phyloP scores from a whole-genome alignment of 1,140 invertebrate species.

The Drosophila sproati region DNA sequence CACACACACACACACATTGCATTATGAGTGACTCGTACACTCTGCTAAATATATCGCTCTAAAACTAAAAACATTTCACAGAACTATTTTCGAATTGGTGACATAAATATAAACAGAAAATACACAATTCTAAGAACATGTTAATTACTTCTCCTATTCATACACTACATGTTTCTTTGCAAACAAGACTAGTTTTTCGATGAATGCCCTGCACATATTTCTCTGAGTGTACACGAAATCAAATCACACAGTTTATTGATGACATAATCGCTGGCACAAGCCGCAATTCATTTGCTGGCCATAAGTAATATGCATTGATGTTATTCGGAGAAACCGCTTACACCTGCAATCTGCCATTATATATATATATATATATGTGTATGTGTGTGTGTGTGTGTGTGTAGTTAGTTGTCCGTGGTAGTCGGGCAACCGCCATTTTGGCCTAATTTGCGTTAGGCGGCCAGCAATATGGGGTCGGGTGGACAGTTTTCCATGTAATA shows the following conservation, averaged over 20 bases:
- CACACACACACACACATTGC: background rate
- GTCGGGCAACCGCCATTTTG: constrained; percentile 17
- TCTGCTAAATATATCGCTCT: background rate
- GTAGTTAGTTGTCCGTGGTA: too few relatives aligned
- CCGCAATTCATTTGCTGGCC: constrained; percentile 31
- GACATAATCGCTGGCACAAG: constrained; percentile 26
- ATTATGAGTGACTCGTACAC: constrained; percentile 4
- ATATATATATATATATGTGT: too few relatives aligned
- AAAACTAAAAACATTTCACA: too few relatives aligned
- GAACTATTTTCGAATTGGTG: too few relatives aligned
- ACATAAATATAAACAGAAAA: too few relatives aligned
- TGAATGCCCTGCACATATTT: background rate
- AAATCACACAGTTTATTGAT: constrained; percentile 15
- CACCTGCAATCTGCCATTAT: constrained; percentile 8
- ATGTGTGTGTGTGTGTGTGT: background rate
- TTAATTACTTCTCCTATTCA: too few relatives aligned
- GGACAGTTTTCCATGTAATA: constrained; percentile 30
- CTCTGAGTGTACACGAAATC: background rate
- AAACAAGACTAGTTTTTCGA: too few relatives aligned
- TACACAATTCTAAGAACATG: too few relatives aligned
- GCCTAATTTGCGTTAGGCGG: constrained; percentile 15
- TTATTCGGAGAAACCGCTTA: background rate
- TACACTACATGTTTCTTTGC: too few relatives aligned
- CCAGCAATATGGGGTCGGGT: background rate
- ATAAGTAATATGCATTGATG: constrained; percentile 23